Base-by-base conservation (phyloP, 1,140 invertebrate genomes). In the Bombus cullumanus region DNA sequence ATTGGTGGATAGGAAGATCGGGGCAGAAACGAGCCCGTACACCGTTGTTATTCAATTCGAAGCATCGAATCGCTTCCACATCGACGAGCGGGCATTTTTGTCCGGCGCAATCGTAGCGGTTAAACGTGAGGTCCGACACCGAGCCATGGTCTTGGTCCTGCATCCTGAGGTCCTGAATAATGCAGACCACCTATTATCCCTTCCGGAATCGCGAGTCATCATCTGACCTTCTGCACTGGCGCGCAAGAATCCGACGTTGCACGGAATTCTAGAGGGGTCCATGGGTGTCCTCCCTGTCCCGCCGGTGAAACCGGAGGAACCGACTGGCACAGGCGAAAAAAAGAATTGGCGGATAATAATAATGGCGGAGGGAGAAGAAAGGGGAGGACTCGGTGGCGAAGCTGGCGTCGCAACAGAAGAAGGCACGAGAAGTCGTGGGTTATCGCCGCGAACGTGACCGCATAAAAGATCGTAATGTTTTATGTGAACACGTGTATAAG, bases 401-500 rank as follows among this genome's bases (percentile, higher is more conserved):
- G 68, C 37, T 72, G 73, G 47, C 64, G 86, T 73, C 83, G 78
- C 86, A 53, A 77, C 25, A 59, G 82, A 71, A 53, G 71, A 53
- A 69, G 82, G 68, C 82, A 88, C 87, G 83, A 85, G 83, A 83
- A 83, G 88, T 83, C 89, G 82, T 86, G 79, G 88, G 84, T 92
- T 91, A 91, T 92, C 89, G 87, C 81, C 74, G 86, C 75, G 89
- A 88, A 89, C 83, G 92, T 89, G 89, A 92, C 89, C 91, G 88
- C 85, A 79, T 84, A 86, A 86, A 88, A 85, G 84, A 91, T 91
- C 90, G 89, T 92, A 92, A 93, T 92, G 92, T 93, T 92, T 92
- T 89, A 92, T 90, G 92, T 83, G 90, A 92, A 93, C 93, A 93
- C 91, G 87, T 93, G 91, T 93, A 93, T 88, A 88, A 84, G 91